Evolutionary conservation across 2,888 invertebrate genomes (phyloP).

Genomic region (Brachyptera putata): DNA sequence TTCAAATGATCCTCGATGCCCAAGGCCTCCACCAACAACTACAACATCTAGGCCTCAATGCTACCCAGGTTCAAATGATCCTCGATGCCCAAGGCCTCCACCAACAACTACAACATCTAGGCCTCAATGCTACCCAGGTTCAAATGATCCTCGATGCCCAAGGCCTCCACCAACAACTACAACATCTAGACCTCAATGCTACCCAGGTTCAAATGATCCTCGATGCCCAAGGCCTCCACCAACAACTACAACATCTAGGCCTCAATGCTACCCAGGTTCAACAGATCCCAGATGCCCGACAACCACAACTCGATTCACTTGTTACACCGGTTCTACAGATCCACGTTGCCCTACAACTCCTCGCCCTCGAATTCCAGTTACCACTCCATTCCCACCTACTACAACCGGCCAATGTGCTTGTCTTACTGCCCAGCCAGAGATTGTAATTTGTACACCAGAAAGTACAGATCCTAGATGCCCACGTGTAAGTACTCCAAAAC

Average conservation of each 20-base stretch:
- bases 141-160: conserved; percentile 25
- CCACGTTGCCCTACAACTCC: conserved; percentile 32
- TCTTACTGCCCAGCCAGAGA: too few relatives aligned
- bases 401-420: too few relatives aligned
- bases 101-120: conserved; percentile 21
- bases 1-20: conserved; percentile 6
- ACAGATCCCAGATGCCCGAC: conserved; percentile 30
- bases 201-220: conserved; percentile 22
- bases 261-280: conserved; percentile 39
- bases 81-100: conserved; percentile 29
- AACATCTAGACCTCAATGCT: conserved; percentile 20
- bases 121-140: conserved; percentile 22
- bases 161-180: conserved; percentile 26
- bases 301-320: conserved; percentile 30
- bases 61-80: conserved; percentile 38
- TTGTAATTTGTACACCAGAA: conserved; percentile 28
- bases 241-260: conserved; percentile 37
- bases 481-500: conserved; percentile 29
- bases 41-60: conserved; percentile 34
- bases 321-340: conserved; percentile 40
- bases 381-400: too few relatives aligned
- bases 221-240: conserved; percentile 26
- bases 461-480: conserved; percentile 11
- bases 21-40: conserved; percentile 11
- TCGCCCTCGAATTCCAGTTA: too few relatives aligned